Conservation (phyloP, 2,888 invertebrate genomes). For the Apocheima hispidaria region DNA sequence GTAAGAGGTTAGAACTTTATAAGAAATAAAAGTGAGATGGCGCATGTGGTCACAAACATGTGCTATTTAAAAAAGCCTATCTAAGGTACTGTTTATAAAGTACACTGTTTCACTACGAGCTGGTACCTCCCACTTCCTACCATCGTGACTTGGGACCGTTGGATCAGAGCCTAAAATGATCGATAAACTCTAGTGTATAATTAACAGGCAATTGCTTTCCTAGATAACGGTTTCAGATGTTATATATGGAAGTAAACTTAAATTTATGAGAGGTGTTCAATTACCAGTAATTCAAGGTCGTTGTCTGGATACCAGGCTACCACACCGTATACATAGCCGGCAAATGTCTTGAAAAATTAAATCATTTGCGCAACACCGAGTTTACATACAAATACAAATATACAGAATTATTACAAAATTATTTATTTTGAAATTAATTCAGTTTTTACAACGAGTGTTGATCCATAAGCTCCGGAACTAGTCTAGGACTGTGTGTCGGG, state of each 20-base stretch:
- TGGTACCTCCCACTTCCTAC: conserved; percentile 44
- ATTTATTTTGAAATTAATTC: too few relatives aligned
- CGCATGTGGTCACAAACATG: too few relatives aligned
- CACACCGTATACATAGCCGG: too few relatives aligned
- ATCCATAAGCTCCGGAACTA: too few relatives aligned
- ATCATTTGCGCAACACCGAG: too few relatives aligned
- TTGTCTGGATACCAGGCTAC: neutral
- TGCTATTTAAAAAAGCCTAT: neutral
- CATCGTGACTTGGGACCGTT: conserved; percentile 54
- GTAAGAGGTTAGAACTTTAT: too few relatives aligned
- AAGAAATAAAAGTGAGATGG: too few relatives aligned
- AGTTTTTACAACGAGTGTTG: too few relatives aligned
- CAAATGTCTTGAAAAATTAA: too few relatives aligned
- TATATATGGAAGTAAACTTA: conserved; percentile 27
- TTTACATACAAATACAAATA: too few relatives aligned
- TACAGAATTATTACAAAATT: too few relatives aligned
- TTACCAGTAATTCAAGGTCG: conserved; percentile 17
- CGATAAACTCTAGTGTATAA: conserved; percentile 66
- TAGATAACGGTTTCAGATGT: conserved; percentile 52
- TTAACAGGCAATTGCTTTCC: conserved; percentile 63
- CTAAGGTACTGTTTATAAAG: conserved; percentile 7
- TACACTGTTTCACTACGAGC: conserved; percentile 14
- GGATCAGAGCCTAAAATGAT: conserved; percentile 60
- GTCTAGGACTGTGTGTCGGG: too few relatives aligned
- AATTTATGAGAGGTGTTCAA: conserved; percentile 10